These are phyloP conservation scores for Pterophyllum scalare DNA, from an alignment of 2,113 vertebrate species.

Conservation along the genomic window DNA sequence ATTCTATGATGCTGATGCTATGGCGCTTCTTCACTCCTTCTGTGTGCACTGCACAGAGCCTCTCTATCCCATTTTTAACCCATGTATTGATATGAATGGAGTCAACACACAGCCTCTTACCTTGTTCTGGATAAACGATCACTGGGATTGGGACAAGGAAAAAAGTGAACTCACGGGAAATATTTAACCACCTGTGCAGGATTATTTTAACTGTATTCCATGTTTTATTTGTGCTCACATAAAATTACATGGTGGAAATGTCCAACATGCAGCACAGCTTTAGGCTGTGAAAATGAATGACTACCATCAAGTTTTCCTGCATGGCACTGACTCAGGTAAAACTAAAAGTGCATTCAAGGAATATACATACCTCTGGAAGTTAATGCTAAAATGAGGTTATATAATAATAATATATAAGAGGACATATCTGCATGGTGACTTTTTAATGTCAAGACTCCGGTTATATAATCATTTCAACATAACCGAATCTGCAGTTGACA, in stretches of 20 bases:
- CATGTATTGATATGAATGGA: slow-evolving; percentile 72
- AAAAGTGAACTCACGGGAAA: slow-evolving; percentile 8
- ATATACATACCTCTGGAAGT: not conserved
- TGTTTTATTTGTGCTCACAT: not conserved
- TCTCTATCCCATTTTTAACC: slow-evolving; percentile 74
- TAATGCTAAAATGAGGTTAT: not conserved
- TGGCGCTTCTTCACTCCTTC: slow-evolving; percentile 70
- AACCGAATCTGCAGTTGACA: not conserved
- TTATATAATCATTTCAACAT: not conserved
- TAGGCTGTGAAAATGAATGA: not conserved
- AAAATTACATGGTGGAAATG: not conserved
- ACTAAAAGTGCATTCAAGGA: not conserved
- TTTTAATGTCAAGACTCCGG: not conserved
- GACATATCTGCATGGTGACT: not conserved
- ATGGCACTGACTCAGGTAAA: not conserved
- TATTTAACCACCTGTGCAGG: not conserved
- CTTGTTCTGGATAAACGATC: slow-evolving; percentile 68
- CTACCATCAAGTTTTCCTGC: not conserved
- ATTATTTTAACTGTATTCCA: not conserved
- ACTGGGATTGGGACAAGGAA: slow-evolving; percentile 42
- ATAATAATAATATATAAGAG: not conserved
- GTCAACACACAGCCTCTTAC: slow-evolving; percentile 71
- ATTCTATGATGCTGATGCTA: slow-evolving; percentile 71
- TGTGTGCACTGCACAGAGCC: slow-evolving; percentile 56
- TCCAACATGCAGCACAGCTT: not conserved